Evolutionary conservation across 2,113 vertebrate species (phyloP).

Genomic region (Tragelaphus imberbis): DNA sequence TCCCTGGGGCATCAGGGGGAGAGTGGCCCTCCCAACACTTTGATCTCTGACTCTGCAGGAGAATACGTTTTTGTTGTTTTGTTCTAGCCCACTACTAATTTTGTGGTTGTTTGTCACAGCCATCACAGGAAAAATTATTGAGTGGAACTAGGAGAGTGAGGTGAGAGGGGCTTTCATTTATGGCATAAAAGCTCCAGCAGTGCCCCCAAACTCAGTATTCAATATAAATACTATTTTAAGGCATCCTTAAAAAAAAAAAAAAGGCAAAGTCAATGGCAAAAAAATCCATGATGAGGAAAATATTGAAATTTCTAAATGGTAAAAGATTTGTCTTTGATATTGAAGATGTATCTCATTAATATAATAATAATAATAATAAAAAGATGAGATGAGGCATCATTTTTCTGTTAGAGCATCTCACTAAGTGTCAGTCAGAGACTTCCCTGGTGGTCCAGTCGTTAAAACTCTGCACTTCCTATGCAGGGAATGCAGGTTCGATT

Average conservation of each 20-base stretch:
- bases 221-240: not conserved
- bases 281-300: not conserved
- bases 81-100: not conserved
- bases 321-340: not conserved
- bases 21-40: no score
- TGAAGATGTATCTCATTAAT: not conserved
- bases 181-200: not conserved
- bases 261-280: not conserved
- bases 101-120: not conserved
- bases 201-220: not conserved
- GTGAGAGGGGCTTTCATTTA: not conserved
- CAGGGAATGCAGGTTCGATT: not conserved
- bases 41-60: not conserved
- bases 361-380: not conserved
- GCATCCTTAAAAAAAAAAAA: not conserved
- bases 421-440: not conserved
- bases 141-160: not conserved
- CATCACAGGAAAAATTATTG: not conserved
- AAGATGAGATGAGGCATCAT: not conserved
- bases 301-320: not conserved
- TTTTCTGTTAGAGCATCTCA: not conserved
- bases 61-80: not conserved
- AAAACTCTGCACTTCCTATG: not conserved
- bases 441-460: not conserved
- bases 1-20: rapidly evolving